Base-by-base conservation (phyloP, 2,888 invertebrate genomes). In the Tachina fera region DNA sequence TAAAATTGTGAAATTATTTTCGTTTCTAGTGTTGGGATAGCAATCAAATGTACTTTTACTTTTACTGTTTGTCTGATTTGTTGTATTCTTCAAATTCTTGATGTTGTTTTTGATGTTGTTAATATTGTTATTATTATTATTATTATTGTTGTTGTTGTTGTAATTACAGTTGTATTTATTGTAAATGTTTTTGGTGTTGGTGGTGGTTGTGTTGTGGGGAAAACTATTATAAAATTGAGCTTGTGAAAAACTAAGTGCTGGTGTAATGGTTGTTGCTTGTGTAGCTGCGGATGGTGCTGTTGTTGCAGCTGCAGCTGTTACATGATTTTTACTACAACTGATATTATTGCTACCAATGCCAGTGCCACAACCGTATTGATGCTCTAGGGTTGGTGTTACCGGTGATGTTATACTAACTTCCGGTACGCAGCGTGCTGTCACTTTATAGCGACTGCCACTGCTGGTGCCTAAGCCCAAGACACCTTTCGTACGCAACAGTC, bases 401-500 rank as follows among this genome's bases (percentile, higher is more conserved):
- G 83, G 83, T 88, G 93, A 92, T 88, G 92, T 92, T 87, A 92
- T 90, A 90, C 89, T 92, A 87, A 92, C 91, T 89, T 93, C 93
- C 76, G 92, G 92, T 78, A 92, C 91, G 88, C 93, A 93, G 87
- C 92, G 91, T 51, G 92, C 91, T 78, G 91, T 90, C 89, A 93
- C 93, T 87, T 92, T 93, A 87, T 91, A 92, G 87, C 91, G 91
- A 87, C 92, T 91, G 87, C 91, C 92, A 87, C 91, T 90, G 88
- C 90, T 88, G 11, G 77, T 68, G 88, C 88, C 89, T 87, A 90
- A 89, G 87, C 90, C 88, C 81, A 80, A 84, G 87, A 88, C 89
- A 87, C 90, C 89, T 82, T 91, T 91, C 74, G 90, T 89, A 88
- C 91, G 91, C 90, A 92, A 90, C 90, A 93, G 93, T 93, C 93